Evolutionary conservation across 2,113 vertebrate genomes (phyloP).

Genomic region (Puma concolor): DNA sequence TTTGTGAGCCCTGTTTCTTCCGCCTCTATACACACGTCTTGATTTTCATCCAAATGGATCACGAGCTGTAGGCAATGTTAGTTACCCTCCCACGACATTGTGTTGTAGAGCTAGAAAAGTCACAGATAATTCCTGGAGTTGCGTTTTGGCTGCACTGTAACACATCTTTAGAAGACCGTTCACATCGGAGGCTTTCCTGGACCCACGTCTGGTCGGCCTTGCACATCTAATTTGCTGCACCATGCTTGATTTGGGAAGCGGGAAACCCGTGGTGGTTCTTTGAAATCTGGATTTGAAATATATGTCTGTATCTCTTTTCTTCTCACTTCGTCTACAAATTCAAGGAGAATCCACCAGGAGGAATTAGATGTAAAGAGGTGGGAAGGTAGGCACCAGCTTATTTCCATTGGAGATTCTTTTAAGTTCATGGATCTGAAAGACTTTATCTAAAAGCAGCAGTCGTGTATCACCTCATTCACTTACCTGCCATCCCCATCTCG

Average conservation of each 20-base stretch:
- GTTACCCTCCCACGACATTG: fast-evolving
- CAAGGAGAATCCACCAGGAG: neutral
- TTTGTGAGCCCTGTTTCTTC: neutral
- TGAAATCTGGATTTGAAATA: neutral
- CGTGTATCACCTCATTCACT: neutral
- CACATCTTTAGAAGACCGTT: neutral
- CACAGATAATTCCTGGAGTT: neutral
- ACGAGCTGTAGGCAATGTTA: neutral
- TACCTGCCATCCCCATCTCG: neutral
- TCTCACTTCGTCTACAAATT: neutral
- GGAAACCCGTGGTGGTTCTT: neutral
- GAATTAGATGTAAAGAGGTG: neutral
- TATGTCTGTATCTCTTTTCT: neutral
- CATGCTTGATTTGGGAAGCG: neutral
- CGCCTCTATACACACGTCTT: neutral
- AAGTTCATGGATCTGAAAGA: neutral
- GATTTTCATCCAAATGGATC: neutral
- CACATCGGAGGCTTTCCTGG: fast-evolving
- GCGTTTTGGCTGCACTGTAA: neutral
- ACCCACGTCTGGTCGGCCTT: neutral
- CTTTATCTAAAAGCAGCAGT: neutral
- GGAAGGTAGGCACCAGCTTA: neutral
- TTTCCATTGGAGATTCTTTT: neutral
- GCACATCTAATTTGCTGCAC: neutral
- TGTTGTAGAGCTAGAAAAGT: neutral